Evolutionary conservation across 2,113 vertebrate species (phyloP), one percentile per base, ranked within the genome.

Genomic region (Taxidea taxus): DNA sequence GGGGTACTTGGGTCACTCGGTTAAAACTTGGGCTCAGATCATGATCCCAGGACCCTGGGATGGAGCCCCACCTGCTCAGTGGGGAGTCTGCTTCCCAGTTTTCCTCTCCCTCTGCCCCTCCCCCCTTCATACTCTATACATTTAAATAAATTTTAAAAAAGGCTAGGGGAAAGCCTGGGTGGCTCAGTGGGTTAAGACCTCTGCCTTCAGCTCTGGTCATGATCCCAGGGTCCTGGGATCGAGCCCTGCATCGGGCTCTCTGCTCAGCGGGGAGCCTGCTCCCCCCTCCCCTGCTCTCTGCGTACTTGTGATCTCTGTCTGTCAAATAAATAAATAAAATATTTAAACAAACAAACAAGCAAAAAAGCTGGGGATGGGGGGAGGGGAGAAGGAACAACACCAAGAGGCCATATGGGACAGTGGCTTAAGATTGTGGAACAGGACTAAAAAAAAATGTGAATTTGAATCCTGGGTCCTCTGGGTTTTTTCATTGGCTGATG

Each of bases 311-410:
- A n/a, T n/a, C 18, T 56, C 54, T 56, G 16, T 68, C 15, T 68
- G 34, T 68, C 34, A n/a, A n/a, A 68, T 68, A 37, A 68, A n/a
- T 68, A 68, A 68, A 68, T n/a, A 68, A 68, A 68, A 68, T 68
- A n/a, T 7, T 72, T 2, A 3, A 54, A 51, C 34, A 31, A 12
- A 54, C 1, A 18, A 16, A n/a, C n/a, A n/a, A n/a, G n/a, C n/a
- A 58, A 3, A 56, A 21, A 21, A 7, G 49, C 49, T 51, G 2
- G 56, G n/a, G n/a, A n/a, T 0, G 7, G 7, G 56, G 2, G 1
- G 10, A 10, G 25, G 13, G 13, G 13, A 12, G 21, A 34, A 3
- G 4, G 37, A 4, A 16, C 39, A 15, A 13, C 6, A 5, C 3
- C 64, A 6, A n/a, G 51, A 29, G 39, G 31, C 15, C 20, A 37